These are phyloP conservation scores for Acanthosepion esculentum DNA, from an alignment of 2,888 invertebrate genomes.

Conservation along the genomic window DNA sequence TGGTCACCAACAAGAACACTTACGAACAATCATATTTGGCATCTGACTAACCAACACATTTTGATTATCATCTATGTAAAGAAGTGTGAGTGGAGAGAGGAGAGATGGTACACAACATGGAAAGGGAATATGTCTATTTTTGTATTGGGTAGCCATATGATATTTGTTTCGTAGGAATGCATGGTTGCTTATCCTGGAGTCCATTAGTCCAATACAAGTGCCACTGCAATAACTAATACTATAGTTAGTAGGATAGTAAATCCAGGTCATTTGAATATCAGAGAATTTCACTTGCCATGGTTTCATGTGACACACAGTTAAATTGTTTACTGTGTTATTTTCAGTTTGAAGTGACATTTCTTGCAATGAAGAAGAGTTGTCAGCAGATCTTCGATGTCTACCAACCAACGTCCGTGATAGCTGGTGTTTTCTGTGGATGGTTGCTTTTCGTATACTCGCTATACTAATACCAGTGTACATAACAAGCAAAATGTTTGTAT, in stretches of 20 bases:
- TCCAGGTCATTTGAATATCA: constrained; percentile 4
- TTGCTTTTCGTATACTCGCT: not conserved
- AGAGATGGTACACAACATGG: constrained; percentile 1
- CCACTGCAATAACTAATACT: not conserved
- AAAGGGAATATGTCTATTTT: not conserved
- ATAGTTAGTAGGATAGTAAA: not conserved
- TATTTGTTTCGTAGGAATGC: constrained; percentile 35
- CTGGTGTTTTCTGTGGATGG: not conserved
- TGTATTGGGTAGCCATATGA: not conserved
- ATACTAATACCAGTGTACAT: constrained; percentile 23
- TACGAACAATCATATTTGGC: not conserved
- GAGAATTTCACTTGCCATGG: not conserved
- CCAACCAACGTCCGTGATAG: not conserved
- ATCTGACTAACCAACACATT: not conserved
- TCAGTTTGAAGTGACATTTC: not conserved
- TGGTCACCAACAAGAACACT: not conserved
- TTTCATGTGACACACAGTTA: not conserved
- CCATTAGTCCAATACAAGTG: not conserved
- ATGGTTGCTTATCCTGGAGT: constrained; percentile 40
- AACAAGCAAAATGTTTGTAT: not conserved
- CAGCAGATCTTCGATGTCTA: not conserved
- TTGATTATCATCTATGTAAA: not conserved
- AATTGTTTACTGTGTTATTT: not conserved
- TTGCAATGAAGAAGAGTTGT: not conserved
- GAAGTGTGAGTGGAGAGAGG: not conserved